phyloP scores from a whole-genome alignment of 2,797 vertebrate species.

The Pygocentrus nattereri region DNA sequence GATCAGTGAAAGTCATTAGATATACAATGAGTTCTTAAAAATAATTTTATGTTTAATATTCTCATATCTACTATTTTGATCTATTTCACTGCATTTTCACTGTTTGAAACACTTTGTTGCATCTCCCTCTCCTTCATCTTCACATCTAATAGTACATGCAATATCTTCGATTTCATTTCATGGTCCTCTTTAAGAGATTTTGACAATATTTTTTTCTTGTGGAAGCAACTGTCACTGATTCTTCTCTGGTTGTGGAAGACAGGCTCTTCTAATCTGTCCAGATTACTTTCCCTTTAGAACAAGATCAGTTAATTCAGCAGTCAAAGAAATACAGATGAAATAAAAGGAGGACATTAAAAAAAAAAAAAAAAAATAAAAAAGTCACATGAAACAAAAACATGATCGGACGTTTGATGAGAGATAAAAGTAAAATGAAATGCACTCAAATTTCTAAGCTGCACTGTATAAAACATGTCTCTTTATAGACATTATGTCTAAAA shows the following conservation, averaged over 20 bases:
- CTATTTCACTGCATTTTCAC: background rate
- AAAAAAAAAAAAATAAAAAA: background rate
- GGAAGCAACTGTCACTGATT: background rate
- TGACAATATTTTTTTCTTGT: background rate
- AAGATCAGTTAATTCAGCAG: background rate
- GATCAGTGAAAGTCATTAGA: no score
- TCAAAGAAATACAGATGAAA: background rate
- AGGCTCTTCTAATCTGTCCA: background rate
- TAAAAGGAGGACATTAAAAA: background rate
- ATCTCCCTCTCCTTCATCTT: constrained; percentile 24
- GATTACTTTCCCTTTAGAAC: background rate
- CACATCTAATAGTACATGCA: constrained; percentile 9
- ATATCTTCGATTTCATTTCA: constrained; percentile 38
- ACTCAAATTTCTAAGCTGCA: no score
- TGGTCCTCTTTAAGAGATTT: constrained; percentile 4
- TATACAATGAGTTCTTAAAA: background rate
- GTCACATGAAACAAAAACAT: no score
- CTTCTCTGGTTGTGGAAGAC: background rate
- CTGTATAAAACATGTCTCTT: no score
- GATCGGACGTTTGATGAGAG: background rate
- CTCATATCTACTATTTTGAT: constrained; percentile 9
- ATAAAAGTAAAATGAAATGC: background rate
- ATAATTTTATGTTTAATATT: constrained; percentile 3
- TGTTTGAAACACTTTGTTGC: constrained; percentile 8
- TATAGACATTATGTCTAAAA: no score